Conservation (phyloP, 2,888 invertebrate species). For the Amiota minor region DNA sequence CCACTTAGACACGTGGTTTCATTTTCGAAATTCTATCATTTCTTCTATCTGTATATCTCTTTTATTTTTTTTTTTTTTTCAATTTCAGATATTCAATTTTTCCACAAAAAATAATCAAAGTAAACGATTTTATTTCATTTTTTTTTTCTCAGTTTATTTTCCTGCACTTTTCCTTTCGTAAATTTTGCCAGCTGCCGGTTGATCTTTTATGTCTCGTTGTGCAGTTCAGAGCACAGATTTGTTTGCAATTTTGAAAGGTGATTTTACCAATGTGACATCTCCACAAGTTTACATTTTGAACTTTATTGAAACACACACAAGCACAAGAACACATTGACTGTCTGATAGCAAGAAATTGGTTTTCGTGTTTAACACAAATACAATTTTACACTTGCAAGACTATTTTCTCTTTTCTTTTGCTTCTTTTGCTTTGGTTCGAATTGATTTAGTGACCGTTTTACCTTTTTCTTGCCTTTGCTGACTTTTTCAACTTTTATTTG, state of each 20-base stretch:
- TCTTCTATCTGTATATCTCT: not conserved
- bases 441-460: not conserved
- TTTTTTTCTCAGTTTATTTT: not conserved
- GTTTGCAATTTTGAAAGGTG: not conserved
- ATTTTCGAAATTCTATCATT: not conserved
- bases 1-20: not conserved
- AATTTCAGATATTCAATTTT: not conserved
- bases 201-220: no score
- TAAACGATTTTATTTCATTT: not conserved
- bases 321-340: no score
- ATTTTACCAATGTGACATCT: no score
- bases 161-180: not conserved
- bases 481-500: not conserved
- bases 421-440: not conserved
- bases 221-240: not conserved
- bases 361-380: no score
- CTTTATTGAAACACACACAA: no score
- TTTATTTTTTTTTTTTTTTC: not conserved
- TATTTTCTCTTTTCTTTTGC: not conserved
- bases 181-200: not conserved
- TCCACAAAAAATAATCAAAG: not conserved
- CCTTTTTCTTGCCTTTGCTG: slow-evolving; percentile 5
- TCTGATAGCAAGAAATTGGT: no score
- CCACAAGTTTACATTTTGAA: no score
- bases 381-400: not conserved